These are phyloP conservation scores for Ditula angustiorana DNA, from an alignment of 2,888 invertebrate genomes.

Conservation along the genomic window DNA sequence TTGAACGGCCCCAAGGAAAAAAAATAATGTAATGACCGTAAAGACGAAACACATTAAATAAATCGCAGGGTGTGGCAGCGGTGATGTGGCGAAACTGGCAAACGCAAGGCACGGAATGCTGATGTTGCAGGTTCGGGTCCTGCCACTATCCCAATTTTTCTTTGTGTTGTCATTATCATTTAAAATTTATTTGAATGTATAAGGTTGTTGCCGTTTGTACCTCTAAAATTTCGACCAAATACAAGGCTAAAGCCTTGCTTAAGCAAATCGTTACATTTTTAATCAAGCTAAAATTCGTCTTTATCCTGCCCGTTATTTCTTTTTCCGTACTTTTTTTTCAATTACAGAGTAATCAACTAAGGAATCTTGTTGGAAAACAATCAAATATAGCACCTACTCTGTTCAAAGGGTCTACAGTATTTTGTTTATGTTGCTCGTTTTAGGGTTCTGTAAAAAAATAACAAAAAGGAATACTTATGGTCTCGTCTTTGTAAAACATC, in stretches of 20 bases:
- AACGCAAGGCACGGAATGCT: too few species aligned
- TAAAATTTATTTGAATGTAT: too few species aligned
- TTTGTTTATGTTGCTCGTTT: constrained; percentile 1
- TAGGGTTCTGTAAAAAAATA: too few species aligned
- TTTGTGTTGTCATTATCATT: too few species aligned
- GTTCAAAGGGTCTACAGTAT: not conserved
- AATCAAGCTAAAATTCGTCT: constrained; percentile 14
- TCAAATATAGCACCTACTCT: not conserved
- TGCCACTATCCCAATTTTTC: too few species aligned
- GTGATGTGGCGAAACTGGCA: too few species aligned
- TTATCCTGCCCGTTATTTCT: not conserved
- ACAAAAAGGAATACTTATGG: not conserved
- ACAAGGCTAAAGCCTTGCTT: not conserved
- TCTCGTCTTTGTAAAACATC: not conserved
- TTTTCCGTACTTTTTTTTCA: constrained; percentile 1
- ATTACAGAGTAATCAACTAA: constrained; percentile 5
- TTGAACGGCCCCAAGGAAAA: too few species aligned
- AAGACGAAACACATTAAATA: too few species aligned
- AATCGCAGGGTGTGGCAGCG: too few species aligned
- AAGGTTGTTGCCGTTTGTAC: not conserved
- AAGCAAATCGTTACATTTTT: constrained; percentile 3
- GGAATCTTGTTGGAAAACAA: not conserved
- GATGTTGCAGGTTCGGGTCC: too few species aligned
- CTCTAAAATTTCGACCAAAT: not conserved
- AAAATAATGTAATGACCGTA: too few species aligned